phyloP scores from a whole-genome alignment of 2,797 vertebrate species.

The Lycodopsis pacificus region DNA sequence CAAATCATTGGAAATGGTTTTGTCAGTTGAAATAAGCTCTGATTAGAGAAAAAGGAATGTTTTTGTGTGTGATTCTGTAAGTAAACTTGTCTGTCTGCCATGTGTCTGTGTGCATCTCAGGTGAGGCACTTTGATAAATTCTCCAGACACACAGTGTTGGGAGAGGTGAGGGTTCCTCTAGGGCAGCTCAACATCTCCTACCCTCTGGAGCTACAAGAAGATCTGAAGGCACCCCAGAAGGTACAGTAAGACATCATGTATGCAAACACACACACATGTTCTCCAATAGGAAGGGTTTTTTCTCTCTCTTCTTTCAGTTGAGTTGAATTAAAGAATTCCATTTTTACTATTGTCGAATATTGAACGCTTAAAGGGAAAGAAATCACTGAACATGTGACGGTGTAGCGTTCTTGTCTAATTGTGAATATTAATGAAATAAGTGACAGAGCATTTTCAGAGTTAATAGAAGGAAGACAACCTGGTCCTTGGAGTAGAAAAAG shows the following conservation, averaged over 20 bases:
- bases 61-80: not conserved
- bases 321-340: not conserved
- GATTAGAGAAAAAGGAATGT: not conserved
- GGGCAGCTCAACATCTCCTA: conserved; percentile 73
- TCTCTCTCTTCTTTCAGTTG: not conserved
- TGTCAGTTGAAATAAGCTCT: not conserved
- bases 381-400: not conserved
- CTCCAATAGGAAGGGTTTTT: not conserved
- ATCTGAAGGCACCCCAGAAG: conserved; percentile 80
- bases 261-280: not conserved
- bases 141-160: conserved; percentile 82
- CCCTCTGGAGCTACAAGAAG: conserved; percentile 79
- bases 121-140: conserved; percentile 86
- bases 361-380: not conserved
- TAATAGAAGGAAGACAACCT: not conserved
- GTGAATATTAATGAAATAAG: not conserved
- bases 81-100: not conserved
- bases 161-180: conserved; percentile 79
- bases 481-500: not conserved
- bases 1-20: not conserved
- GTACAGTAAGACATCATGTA: conserved; percentile 45
- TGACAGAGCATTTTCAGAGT: not conserved
- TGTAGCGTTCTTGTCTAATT: not conserved
- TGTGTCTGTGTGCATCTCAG: conserved; percentile 64
- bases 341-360: not conserved